Percentiles rank a stretch among this genome's conserved stretches.
phyloP scores from a whole-genome alignment of 2,797 vertebrate genomes.

The Halcyon chelicuti region DNA sequence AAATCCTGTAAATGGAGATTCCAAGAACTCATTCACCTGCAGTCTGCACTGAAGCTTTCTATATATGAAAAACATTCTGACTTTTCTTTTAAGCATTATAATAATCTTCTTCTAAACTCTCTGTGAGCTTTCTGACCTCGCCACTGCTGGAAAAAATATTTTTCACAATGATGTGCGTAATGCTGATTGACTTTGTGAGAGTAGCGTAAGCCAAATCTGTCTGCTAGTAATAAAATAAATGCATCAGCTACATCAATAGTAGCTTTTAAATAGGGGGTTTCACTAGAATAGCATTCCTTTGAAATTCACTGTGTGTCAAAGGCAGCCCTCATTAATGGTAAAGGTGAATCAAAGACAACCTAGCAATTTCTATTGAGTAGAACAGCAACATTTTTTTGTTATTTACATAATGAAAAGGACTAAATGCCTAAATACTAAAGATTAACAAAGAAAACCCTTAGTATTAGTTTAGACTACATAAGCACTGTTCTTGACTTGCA shows the following conservation, averaged over 20 bases:
- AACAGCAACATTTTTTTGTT: neutral
- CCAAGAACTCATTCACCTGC: neutral
- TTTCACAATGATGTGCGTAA: neutral
- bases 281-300: neutral
- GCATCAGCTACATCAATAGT: neutral
- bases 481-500: neutral
- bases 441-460: neutral
- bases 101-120: neutral
- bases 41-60: neutral
- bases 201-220: neutral
- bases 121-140: neutral
- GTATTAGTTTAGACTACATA: neutral
- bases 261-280: neutral
- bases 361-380: neutral
- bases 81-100: neutral
- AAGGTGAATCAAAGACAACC: neutral
- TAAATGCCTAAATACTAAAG: neutral
- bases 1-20: neutral
- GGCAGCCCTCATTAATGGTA: neutral
- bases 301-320: neutral
- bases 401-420: neutral
- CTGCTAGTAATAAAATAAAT: neutral
- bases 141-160: neutral
- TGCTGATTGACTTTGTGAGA: neutral
- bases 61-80: neutral